phyloP scores from a whole-genome alignment of 1,140 invertebrate species.

The Brachionus rubens region DNA sequence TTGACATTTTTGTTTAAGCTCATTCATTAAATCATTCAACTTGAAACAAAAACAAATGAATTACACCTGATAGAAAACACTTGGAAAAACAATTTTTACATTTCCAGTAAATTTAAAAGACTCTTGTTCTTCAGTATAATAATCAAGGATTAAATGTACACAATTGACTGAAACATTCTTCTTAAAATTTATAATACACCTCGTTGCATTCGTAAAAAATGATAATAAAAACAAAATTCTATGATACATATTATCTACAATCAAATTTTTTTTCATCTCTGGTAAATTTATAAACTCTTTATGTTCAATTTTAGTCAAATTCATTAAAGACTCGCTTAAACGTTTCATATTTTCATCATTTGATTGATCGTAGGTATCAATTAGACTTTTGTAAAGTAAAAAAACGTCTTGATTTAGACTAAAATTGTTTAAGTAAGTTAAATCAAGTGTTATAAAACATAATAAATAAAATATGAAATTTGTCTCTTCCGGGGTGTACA shows the following conservation, averaged over 20 bases:
- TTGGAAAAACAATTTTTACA: too few relatives aligned
- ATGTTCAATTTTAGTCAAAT: background rate
- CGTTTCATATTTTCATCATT: background rate
- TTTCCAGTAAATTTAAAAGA: background rate
- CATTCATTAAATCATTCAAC: background rate
- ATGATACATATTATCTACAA: background rate
- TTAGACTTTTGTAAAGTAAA: background rate
- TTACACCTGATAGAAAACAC: too few relatives aligned
- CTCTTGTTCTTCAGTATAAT: background rate
- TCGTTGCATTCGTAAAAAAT: background rate
- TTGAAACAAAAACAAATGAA: too few relatives aligned
- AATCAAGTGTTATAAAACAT: background rate
- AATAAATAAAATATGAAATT: conserved; percentile 1
- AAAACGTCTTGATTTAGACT: background rate
- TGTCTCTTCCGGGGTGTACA: background rate
- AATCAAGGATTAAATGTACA: background rate
- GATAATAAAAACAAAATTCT: background rate
- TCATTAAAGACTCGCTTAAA: background rate
- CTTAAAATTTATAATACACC: background rate
- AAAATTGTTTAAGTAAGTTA: background rate
- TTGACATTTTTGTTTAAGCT: background rate
- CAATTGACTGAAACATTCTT: background rate
- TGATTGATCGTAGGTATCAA: background rate
- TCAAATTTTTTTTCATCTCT: background rate
- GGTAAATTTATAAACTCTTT: background rate